phyloP scores from a whole-genome alignment of 2,113 vertebrate genomes.

The Orycteropus afer region DNA sequence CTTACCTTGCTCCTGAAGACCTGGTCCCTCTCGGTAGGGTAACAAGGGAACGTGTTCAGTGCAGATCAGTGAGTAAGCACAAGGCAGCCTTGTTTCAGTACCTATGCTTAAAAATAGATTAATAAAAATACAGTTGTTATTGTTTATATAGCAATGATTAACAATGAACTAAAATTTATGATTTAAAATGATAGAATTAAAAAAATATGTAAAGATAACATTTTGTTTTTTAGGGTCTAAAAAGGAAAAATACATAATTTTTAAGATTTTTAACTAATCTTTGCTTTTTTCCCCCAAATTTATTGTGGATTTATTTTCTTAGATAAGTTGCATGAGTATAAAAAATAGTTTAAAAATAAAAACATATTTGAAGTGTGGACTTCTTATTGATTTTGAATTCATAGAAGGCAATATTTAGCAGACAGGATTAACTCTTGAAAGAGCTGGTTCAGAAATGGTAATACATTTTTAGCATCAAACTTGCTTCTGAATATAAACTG shows the following conservation, averaged over 20 bases:
- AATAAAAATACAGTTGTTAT: neutral
- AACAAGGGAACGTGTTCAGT: no score
- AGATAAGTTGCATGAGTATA: conserved; percentile 62
- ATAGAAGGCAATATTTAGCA: neutral
- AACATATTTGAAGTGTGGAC: conserved; percentile 46
- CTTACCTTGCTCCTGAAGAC: no score
- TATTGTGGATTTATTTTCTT: neutral
- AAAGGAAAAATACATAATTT: neutral
- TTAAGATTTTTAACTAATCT: neutral
- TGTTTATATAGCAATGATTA: neutral
- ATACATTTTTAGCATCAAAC: neutral
- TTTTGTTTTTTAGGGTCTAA: neutral
- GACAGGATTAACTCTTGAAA: conserved; percentile 23
- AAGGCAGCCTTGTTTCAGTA: no score
- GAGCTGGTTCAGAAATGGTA: conserved; percentile 31
- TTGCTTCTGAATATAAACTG: conserved; percentile 27
- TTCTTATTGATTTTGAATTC: conserved; percentile 41
- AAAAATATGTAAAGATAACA: neutral
- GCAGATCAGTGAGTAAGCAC: no score
- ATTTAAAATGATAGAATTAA: neutral
- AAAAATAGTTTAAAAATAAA: conserved; percentile 60
- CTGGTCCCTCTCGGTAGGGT: no score
- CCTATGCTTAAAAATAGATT: neutral
- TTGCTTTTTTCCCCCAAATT: neutral
- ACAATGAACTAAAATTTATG: neutral